These are phyloP conservation scores for Ctena decussata DNA, from an alignment of 2,888 invertebrate genomes.

Conservation along the genomic window DNA sequence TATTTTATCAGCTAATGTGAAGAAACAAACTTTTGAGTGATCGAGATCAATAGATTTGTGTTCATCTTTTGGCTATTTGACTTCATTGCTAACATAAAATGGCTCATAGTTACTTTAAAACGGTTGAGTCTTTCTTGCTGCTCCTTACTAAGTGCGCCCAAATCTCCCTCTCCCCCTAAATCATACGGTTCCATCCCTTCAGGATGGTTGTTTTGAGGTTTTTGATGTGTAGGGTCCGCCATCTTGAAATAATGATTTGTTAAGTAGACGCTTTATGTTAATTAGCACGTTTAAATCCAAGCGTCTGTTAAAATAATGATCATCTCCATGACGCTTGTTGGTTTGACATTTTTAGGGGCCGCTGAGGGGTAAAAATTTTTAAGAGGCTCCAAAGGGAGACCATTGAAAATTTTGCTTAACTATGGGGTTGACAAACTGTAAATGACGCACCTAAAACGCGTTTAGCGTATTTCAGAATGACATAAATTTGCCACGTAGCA, in stretches of 20 bases:
- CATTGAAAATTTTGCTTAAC: too few species aligned
- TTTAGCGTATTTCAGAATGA: too few species aligned
- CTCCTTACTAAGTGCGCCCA: constrained; percentile 85
- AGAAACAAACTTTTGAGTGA: too few species aligned
- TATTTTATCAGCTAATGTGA: too few species aligned
- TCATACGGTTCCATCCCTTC: constrained; percentile 86
- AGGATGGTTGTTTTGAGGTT: constrained; percentile 83
- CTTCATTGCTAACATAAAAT: too few species aligned
- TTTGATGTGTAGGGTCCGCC: constrained; percentile 73
- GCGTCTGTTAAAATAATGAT: neutral
- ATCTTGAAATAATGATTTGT: constrained; percentile 71
- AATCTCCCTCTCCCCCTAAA: constrained; percentile 80
- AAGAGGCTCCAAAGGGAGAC: too few species aligned
- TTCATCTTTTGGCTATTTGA: too few species aligned
- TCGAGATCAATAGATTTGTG: too few species aligned
- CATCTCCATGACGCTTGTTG: neutral
- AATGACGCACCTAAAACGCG: too few species aligned
- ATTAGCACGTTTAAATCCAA: neutral
- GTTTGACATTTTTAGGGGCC: neutral
- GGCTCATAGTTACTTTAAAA: constrained; percentile 85
- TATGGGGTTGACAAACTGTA: too few species aligned
- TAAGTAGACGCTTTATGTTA: constrained; percentile 24
- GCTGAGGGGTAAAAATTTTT: neutral
- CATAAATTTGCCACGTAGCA: too few species aligned
- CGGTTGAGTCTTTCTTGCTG: constrained; percentile 85